Base-by-base conservation (phyloP, 2,888 invertebrate species). In the Eremobia ochroleuca region DNA sequence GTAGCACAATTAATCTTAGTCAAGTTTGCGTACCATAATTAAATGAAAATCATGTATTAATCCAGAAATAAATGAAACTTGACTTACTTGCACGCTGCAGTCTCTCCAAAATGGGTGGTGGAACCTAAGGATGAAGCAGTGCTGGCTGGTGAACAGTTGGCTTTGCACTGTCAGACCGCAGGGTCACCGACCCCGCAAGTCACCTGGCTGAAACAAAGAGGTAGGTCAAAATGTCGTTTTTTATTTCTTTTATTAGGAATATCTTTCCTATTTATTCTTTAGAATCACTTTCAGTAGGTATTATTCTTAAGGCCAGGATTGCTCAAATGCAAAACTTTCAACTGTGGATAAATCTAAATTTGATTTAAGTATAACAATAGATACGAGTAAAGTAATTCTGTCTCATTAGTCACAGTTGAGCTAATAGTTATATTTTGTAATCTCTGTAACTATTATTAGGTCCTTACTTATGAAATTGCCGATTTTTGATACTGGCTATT, bases 101-200 rank as follows among this genome's bases (percentile, higher is more conserved):
- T 98, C 84, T 98, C 98, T 34, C 98, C 98, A 11, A 98, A 98
- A 90, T 98, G 98, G 98, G 96, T 98, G 76, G 94, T 97, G 89
- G 98, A 98, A 91, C 98, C 98, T 18, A 97, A 97, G 91, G 98
- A 98, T 92, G 97, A 97, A 87, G 97, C 98, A 74, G 98, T 98
- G 67, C 97, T 98, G 85, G 97, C 98, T 71, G 98, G 98, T 52
- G 98, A 98, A 90, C 94, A 97, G 5, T 97, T 98, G 76, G 96
- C 97, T 9, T 94, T 98, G 85, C 97, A 97, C 85, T 98, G 98
- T 91, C 97, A 97, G 91, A 98, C 98, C 18, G 97, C 98, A 72
- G 98, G 98, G 58, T 98, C 98, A 90, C 98, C 98, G 0, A 93
- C 97, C 40, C 98, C 98, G 15, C 97, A 97, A 89, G 97, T 98